Conservation (phyloP, 2,888 invertebrate genomes). For the Strigamia transsilvanica region DNA sequence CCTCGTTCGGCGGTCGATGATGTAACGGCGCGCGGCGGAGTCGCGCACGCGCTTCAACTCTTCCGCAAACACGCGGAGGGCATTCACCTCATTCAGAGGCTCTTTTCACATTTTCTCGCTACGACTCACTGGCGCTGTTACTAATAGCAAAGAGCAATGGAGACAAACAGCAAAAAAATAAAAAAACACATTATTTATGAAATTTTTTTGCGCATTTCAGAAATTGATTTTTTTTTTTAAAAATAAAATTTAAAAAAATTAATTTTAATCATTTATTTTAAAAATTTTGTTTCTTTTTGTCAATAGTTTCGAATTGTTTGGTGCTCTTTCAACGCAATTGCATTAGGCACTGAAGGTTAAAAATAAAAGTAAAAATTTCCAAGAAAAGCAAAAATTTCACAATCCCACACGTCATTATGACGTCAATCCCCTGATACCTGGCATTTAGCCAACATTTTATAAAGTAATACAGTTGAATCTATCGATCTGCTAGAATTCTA, state of each 20-base stretch:
- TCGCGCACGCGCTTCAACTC: slow-evolving; percentile 46
- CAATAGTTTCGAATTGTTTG: not conserved
- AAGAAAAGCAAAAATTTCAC: slow-evolving; percentile 2
- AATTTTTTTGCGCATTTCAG: too few species aligned
- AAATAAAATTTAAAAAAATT: too few species aligned
- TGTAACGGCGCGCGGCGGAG: slow-evolving; percentile 46
- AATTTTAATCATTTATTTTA: too few species aligned
- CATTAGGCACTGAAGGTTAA: not conserved
- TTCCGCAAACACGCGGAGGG: slow-evolving; percentile 45
- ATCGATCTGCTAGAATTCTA: slow-evolving; percentile 28
- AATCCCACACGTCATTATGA: slow-evolving; percentile 14
- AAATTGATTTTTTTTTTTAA: too few species aligned
- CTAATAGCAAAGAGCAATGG: not conserved
- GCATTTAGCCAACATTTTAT: slow-evolving; percentile 9
- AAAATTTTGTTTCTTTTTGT: too few species aligned
- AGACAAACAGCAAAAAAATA: too few species aligned
- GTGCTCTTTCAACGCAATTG: not conserved
- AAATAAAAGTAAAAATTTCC: not conserved
- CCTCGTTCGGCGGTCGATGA: slow-evolving; percentile 47
- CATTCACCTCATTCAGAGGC: slow-evolving; percentile 33
- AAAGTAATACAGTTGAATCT: not conserved
- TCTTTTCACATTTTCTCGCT: not conserved
- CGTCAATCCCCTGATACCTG: not conserved
- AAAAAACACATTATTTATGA: too few species aligned
- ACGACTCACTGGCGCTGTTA: not conserved